phyloP scores from a whole-genome alignment of 1,140 invertebrate species.

The Pararge aegeria region DNA sequence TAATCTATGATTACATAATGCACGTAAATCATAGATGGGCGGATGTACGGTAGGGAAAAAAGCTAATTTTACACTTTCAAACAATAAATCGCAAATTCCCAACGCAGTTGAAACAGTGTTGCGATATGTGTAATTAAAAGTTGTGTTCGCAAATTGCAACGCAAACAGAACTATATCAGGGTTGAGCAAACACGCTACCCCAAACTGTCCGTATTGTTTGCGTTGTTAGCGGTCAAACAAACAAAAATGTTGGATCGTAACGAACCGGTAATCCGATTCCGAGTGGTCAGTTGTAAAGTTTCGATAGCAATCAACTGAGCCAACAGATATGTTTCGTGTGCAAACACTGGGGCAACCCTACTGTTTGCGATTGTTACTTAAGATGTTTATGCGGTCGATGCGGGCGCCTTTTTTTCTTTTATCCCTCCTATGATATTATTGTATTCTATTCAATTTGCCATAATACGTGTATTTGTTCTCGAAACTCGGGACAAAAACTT shows the following conservation, averaged over 20 bases:
- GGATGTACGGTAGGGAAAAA: too few species aligned
- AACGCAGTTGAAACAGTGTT: neutral
- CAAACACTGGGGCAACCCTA: slow-evolving; percentile 50
- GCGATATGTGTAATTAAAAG: slow-evolving; percentile 30
- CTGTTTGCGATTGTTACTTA: slow-evolving; percentile 28
- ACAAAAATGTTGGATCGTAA: slow-evolving; percentile 70
- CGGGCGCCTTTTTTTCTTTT: neutral
- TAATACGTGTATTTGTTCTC: too few species aligned
- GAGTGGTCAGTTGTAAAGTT: slow-evolving; percentile 74
- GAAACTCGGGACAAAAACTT: too few species aligned
- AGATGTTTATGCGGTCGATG: slow-evolving; percentile 23
- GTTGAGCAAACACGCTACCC: slow-evolving; percentile 37
- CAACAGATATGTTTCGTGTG: slow-evolving; percentile 72
- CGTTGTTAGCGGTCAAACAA: slow-evolving; percentile 67
- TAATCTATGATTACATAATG: too few species aligned
- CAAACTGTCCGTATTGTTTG: slow-evolving; percentile 49
- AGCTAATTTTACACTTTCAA: neutral
- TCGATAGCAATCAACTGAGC: slow-evolving; percentile 73
- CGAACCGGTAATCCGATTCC: slow-evolving; percentile 73
- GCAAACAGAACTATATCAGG: slow-evolving; percentile 35
- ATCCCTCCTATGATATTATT: neutral
- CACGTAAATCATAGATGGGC: too few species aligned
- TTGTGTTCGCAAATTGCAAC: slow-evolving; percentile 29
- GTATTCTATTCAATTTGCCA: neutral
- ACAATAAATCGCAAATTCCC: neutral